Base-by-base conservation (phyloP, 2,113 vertebrate species). In the Eudyptes chrysolophus region DNA sequence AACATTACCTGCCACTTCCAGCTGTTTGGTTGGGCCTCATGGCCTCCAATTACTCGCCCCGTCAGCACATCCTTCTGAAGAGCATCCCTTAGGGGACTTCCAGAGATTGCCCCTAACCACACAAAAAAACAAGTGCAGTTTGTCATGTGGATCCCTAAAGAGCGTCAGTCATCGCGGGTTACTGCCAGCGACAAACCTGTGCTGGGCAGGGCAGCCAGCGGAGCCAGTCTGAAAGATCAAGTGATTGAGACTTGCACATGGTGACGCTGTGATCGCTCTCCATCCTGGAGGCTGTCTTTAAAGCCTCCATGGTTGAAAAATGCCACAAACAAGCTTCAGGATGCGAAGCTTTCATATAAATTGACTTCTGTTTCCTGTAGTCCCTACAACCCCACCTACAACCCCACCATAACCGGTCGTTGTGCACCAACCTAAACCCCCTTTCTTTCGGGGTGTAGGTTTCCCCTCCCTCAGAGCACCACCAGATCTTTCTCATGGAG, bases 1-100 rank as follows among this genome's bases (percentile, higher is more conserved):
- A 76, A 46, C 61, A 40, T 51, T 97, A 98, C 98, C 98, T 98
- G 98, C 97, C 98, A 98, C 69, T 87, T 98, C 97, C 98, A 99
- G 82, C 60, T 80, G 65, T 98, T 94, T 22, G 83, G 97, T 18
- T n/a, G 1, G 9, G 97, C 97, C 77, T 98, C 36, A 0, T 36
- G 46, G 38, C 98, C 98, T 62, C 98, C 98, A 57, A 96, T 97
- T 46, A 98, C 97, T 90, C 96, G 10, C 20, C 89, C 77, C 2
- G 34, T 20, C 76, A 80, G 76, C 21, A 12, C 54, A 40, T 93
- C 77, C 65, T 96, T 94, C 72, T 96, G 83, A 79, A 97, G 95
- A 21, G 26, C 81, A 54, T 79, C 69, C n/a, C 17, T 52, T 14
- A 92, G 66, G 21, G 62, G 54, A 38, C 38, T 86, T 70, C 52